phyloP scores from a whole-genome alignment of 2,797 vertebrate species.

The Adelosebastes latens region DNA sequence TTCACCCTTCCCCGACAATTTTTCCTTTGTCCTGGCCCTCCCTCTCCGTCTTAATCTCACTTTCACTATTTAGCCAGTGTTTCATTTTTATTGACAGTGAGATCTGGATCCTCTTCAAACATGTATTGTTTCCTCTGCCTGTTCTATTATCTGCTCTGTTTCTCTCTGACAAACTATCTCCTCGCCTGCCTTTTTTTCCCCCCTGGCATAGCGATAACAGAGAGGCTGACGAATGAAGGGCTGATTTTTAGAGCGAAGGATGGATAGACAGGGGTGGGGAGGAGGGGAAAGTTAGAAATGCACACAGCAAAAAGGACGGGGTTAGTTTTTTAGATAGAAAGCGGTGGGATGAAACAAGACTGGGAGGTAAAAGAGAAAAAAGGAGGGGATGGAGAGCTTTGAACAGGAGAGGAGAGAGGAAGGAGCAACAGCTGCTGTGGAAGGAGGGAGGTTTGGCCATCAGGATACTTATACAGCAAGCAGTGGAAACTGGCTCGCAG shows the following conservation, averaged over 20 bases:
- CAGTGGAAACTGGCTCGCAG: background rate
- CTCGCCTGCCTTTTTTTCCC: background rate
- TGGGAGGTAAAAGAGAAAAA: constrained; percentile 1
- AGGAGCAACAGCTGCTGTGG: constrained; percentile 32
- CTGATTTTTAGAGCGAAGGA: background rate
- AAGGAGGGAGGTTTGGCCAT: background rate
- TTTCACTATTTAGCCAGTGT: constrained; percentile 19
- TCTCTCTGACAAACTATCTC: constrained; percentile 15
- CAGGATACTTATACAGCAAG: constrained; percentile 1
- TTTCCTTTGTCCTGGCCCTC: background rate
- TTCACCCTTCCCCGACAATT: background rate
- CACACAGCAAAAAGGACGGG: background rate
- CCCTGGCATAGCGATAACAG: constrained; percentile 16
- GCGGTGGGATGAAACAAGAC: constrained; percentile 9
- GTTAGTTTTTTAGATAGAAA: constrained; percentile 22
- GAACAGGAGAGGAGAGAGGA: constrained; percentile 23
- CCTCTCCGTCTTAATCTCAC: constrained; percentile 14
- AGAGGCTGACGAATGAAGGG: constrained; percentile 7
- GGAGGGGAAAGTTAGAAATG: constrained; percentile 10
- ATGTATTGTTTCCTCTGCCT: constrained; percentile 21
- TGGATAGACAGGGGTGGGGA: background rate
- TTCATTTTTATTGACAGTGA: constrained; percentile 26
- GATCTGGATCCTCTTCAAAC: constrained; percentile 28
- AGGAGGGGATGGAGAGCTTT: constrained; percentile 27
- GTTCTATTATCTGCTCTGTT: constrained; percentile 26